Base-by-base conservation (phyloP, 1,140 invertebrate species). In the Drosophila quadrilineata region DNA sequence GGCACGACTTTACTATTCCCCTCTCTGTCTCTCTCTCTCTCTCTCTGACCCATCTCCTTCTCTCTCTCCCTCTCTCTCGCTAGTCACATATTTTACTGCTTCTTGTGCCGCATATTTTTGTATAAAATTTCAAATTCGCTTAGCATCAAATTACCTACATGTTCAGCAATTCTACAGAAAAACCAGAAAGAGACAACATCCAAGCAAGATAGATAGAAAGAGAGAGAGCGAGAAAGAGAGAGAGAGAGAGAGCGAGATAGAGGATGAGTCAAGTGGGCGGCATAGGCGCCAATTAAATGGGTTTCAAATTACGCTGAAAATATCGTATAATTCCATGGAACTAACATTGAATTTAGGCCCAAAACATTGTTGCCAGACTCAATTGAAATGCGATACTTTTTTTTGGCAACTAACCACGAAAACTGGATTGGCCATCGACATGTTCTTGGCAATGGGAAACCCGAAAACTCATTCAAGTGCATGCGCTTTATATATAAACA, bases 281-380 rank as follows among this genome's bases (percentile, higher is more conserved):
- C 73, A 72, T 71, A 79, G 79, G 79, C 74, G 79, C 79, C 79
- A 84, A 85, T 84, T 85, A 84, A 84, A 84, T 79, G 43, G 70
- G 79, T 85, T 85, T 84, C 62, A 49, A 71, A 79, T 84, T 84
- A 74, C 79, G 54, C 66, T 56, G 67, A 85, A 85, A 84, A 84
- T 84, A 84, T 85, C 74, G n/a, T n/a, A 84, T 84, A 84, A 84
- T 84, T 84, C 79, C 79, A 68, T 85, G 80, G 79, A 84, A 84
- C 70, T 84, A 84, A 84, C 76, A 69, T 67, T 45, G 48, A 74
- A 57, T 64, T 59, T 49, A 26, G 58, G n/a, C n/a, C n/a, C 70
- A 67, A 68, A 66, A 77, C 73, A 76, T 53, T 71, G 71, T 79
- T 29, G 31, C 35, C 45, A 46, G 52, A 35, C 50, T 70, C 52